Evolutionary conservation across 2,888 invertebrate species (phyloP).

Genomic region (Nomada hirtipes): DNA sequence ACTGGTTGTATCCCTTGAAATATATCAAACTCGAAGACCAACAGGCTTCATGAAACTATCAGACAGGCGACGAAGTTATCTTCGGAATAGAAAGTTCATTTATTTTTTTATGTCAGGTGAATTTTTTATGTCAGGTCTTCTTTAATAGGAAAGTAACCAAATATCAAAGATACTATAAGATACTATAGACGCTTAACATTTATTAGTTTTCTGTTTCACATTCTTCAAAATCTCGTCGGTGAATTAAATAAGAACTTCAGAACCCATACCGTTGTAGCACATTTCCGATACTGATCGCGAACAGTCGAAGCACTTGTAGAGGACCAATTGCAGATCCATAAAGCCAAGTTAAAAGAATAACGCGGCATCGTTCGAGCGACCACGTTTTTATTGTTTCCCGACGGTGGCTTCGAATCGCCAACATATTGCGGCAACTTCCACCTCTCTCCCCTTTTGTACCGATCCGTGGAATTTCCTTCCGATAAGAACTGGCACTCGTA

Average conservation of each 20-base stretch:
- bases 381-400: constrained; percentile 33
- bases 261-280: not conserved
- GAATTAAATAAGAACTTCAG: not conserved
- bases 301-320: not conserved
- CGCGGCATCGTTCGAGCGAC: constrained; percentile 11
- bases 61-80: constrained; percentile 26
- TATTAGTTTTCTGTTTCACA: not conserved
- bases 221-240: not conserved
- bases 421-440: constrained; percentile 51
- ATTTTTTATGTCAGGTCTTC: too few species aligned
- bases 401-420: constrained; percentile 42
- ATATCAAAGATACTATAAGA: not conserved
- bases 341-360: constrained; percentile 25
- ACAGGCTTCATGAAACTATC: constrained; percentile 31
- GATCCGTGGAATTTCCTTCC: constrained; percentile 47
- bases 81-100: constrained; percentile 31
- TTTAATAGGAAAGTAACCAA: not conserved
- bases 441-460: constrained; percentile 28
- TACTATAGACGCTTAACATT: not conserved
- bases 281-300: not conserved
- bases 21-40: constrained; percentile 12
- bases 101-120: constrained; percentile 26
- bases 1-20: constrained; percentile 16
- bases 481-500: constrained; percentile 47
- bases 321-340: constrained; percentile 12